Conservation (phyloP, 1,140 invertebrate species). For the Drosophila subobscura region DNA sequence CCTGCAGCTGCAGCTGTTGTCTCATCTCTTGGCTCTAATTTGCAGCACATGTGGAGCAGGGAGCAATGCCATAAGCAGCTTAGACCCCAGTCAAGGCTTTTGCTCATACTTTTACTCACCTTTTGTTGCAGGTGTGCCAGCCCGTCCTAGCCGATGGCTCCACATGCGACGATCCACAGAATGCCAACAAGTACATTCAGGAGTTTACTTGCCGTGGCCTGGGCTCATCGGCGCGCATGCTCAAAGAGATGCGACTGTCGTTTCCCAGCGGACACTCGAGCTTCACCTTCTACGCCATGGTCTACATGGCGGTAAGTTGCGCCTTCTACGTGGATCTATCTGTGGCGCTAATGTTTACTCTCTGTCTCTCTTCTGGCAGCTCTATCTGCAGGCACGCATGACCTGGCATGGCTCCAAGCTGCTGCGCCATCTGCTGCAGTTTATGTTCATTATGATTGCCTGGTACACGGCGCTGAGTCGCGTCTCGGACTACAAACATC, state of each 20-base stretch:
- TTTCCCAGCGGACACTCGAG: slow-evolving; percentile 93
- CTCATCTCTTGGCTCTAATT: slow-evolving; percentile 38
- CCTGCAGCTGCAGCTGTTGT: slow-evolving; percentile 42
- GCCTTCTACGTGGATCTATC: slow-evolving; percentile 45
- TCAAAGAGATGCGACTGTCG: slow-evolving; percentile 91
- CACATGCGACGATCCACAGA: slow-evolving; percentile 85
- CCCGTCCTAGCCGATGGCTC: slow-evolving; percentile 85
- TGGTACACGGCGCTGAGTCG: slow-evolving; percentile 93
- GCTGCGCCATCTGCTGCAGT: slow-evolving; percentile 90
- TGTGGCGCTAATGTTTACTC: slow-evolving; percentile 6
- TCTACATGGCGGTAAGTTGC: slow-evolving; percentile 90
- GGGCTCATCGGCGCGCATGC: slow-evolving; percentile 85
- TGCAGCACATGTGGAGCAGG: slow-evolving; percentile 60
- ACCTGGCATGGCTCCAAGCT: slow-evolving; percentile 90
- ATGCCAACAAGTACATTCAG: slow-evolving; percentile 87
- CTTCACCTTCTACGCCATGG: slow-evolving; percentile 91
- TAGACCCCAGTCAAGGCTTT: slow-evolving; percentile 25
- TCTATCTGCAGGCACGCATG: slow-evolving; percentile 92
- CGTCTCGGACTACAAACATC: slow-evolving; percentile 98
- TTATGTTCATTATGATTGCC: slow-evolving; percentile 89
- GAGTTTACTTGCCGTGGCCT: slow-evolving; percentile 86
- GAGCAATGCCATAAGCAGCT: slow-evolving; percentile 23
- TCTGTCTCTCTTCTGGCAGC: slow-evolving; percentile 84
- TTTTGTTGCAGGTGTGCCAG: slow-evolving; percentile 86
- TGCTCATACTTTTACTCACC: slow-evolving; percentile 1